Base-by-base conservation (phyloP, 2,797 vertebrate species). In the Hipposideros larvatus region DNA sequence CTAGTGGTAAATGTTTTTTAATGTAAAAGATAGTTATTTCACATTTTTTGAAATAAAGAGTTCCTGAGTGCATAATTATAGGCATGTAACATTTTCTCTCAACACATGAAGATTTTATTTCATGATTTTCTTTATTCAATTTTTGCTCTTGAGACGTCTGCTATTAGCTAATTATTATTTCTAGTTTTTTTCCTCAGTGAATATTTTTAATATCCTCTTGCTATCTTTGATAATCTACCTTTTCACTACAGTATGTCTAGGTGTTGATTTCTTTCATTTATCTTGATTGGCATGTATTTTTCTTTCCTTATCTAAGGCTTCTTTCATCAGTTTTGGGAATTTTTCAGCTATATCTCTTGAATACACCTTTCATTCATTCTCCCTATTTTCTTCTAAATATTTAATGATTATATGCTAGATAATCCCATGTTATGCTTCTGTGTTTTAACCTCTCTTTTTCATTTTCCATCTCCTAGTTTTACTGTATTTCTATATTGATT, bases 61-160 rank as follows among this genome's bases (percentile, higher is more conserved):
- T 51, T 91, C 57, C 51, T 48, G 7, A 21, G 37, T 85, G 85
- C 11, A 34, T 63, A 61, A 74, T n/a, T 68, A 51, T n/a, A 68
- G 13, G 41, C 10, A 51, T 31, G 41, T 51, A 34, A 31, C 18
- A 43, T 51, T 89, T 63, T 70, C 26, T 90, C 5, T 71, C 28
- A 79, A 71, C 7, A 46, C 63, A 79, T 5, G 11, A 63, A 86
- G 11, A 28, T 46, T 89, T 85, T 91, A 94, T 63, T 73, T 94
- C 21, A 55, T 1, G 9, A 21, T 75, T 75, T 86, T 75, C 77
- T 22, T 73, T 59, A 75, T 94, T 63, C 28, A 55, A 1, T 10
- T 90, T 78, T 91, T 87, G 80, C 26, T 70, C 37, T 90, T 90
- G 28, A 73, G 28, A 91, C 53, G 22, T 79, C 43, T 90, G 13